Conservation (phyloP, 2,888 invertebrate species). For the Nomada ferruginata region DNA sequence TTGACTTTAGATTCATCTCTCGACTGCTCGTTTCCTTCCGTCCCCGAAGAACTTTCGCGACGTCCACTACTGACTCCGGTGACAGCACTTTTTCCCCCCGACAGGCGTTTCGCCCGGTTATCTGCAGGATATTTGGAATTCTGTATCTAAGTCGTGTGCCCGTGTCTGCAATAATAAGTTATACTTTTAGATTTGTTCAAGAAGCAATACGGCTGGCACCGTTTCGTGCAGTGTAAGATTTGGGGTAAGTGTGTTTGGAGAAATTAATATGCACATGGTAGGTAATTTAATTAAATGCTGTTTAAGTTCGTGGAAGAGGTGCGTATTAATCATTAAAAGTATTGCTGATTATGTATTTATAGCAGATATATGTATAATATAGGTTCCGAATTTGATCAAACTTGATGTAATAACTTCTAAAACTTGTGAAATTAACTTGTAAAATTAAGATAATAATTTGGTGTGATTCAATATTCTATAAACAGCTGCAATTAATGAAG, state of each 20-base stretch:
- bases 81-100: slow-evolving; percentile 43
- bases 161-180: neutral
- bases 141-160: neutral
- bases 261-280: too few species aligned
- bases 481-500: too few species aligned
- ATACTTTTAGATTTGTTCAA: neutral
- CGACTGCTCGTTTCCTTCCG: slow-evolving; percentile 65
- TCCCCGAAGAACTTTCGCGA: slow-evolving; percentile 65
- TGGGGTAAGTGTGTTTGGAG: slow-evolving; percentile 7
- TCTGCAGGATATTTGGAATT: slow-evolving; percentile 47
- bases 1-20: slow-evolving; percentile 68
- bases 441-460: too few species aligned
- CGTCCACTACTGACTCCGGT: slow-evolving; percentile 21
- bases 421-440: too few species aligned
- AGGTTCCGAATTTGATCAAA: too few species aligned
- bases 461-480: too few species aligned
- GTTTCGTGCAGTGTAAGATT: neutral
- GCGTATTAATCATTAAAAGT: too few species aligned
- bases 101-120: slow-evolving; percentile 19
- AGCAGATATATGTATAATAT: too few species aligned
- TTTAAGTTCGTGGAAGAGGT: too few species aligned
- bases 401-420: too few species aligned
- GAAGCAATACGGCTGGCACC: neutral
- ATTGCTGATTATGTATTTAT: too few species aligned
- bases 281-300: slow-evolving; percentile 9